Percentiles rank a stretch among this genome's conserved stretches.
These are phyloP conservation scores for Pachyramphus minor DNA, from an alignment of 2,113 vertebrate genomes.

Conservation along the genomic window DNA sequence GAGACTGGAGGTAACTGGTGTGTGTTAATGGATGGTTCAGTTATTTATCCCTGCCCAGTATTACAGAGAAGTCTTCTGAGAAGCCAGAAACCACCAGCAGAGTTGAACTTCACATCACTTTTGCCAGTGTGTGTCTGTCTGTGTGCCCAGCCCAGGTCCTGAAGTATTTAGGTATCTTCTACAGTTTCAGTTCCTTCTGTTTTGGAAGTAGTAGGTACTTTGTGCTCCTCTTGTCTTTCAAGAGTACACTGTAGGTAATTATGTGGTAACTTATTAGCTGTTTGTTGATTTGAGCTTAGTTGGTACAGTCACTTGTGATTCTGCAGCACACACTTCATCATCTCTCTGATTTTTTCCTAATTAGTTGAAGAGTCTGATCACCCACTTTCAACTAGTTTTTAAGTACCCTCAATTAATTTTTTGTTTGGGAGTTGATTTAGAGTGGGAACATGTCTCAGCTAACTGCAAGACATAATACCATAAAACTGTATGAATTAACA, in stretches of 20 bases:
- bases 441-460: not conserved
- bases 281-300: conserved; percentile 19
- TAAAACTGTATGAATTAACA: conserved; percentile 12
- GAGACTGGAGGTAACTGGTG: not conserved
- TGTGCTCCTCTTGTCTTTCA: not conserved
- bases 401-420: not conserved
- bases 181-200: not conserved
- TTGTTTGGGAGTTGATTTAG: conserved; percentile 20
- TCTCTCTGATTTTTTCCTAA: conserved; percentile 9
- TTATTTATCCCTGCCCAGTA: not conserved
- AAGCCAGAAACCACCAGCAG: not conserved
- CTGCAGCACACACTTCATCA: not conserved
- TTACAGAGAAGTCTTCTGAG: not conserved
- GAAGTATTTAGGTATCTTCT: not conserved
- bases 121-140: not conserved
- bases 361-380: conserved; percentile 33
- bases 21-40: not conserved
- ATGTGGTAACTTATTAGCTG: not conserved
- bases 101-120: not conserved
- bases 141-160: not conserved
- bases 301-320: not conserved
- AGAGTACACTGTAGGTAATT: not conserved
- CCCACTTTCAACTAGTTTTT: not conserved
- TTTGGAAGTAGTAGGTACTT: not conserved
- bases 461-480: not conserved